Percentiles rank a stretch among this genome's conserved stretches.
Evolutionary conservation across 2,888 invertebrate genomes (phyloP).

Genomic region (Teinopalpus imperialis): DNA sequence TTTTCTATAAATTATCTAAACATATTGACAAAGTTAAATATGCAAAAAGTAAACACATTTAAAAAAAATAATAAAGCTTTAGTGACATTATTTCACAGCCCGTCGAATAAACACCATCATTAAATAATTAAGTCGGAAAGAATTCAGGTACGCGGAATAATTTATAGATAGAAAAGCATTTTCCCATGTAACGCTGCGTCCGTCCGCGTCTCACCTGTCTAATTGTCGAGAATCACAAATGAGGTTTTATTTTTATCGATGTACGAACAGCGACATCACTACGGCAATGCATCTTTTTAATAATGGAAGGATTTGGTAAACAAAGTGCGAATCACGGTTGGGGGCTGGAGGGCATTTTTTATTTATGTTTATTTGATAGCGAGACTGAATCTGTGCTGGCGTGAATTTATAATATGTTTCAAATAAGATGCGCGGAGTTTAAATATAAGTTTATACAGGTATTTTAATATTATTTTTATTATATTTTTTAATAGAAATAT

Average conservation of each 20-base stretch:
- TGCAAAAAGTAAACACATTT: too few relatives aligned
- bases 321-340: constrained; percentile 48
- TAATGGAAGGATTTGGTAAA: constrained; percentile 75
- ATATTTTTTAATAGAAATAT: too few relatives aligned
- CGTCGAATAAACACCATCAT: constrained; percentile 34
- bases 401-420: constrained; percentile 31
- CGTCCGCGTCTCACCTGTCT: constrained; percentile 39
- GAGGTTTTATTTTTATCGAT: constrained; percentile 50
- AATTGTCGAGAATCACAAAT: constrained; percentile 46
- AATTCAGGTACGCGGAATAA: constrained; percentile 43
- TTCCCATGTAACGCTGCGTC: constrained; percentile 46
- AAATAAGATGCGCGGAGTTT: constrained; percentile 20
- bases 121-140: constrained; percentile 40
- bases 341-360: constrained; percentile 33
- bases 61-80: too few relatives aligned
- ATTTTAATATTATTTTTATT: too few relatives aligned
- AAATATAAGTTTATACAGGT: neutral
- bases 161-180: constrained; percentile 56
- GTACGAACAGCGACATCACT: constrained; percentile 46
- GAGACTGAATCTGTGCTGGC: constrained; percentile 22
- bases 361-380: constrained; percentile 39
- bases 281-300: constrained; percentile 66
- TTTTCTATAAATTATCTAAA: too few relatives aligned
- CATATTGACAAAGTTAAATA: too few relatives aligned
- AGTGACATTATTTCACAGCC: too few relatives aligned